phyloP scores from a whole-genome alignment of 2,888 invertebrate species.

The Smittia sp. region DNA sequence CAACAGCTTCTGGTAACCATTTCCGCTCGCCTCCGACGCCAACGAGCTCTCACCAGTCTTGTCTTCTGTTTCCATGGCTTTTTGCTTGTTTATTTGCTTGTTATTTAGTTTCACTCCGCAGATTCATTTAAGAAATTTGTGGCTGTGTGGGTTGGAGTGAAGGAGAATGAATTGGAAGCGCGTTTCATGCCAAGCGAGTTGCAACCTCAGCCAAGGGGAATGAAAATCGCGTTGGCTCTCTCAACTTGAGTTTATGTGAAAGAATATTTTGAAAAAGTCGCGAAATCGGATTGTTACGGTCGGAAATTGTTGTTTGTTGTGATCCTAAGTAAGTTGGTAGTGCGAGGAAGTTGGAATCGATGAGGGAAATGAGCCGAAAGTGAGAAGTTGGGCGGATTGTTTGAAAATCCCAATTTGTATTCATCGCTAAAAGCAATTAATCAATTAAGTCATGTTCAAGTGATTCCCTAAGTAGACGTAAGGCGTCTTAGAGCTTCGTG shows the following conservation, averaged over 20 bases:
- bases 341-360: not conserved
- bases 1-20: not conserved
- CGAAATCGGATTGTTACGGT: too few relatives aligned
- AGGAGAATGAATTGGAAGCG: too few relatives aligned
- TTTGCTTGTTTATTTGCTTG: too few relatives aligned
- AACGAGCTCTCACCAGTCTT: not conserved
- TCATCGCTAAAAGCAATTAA: slow-evolving; percentile 17
- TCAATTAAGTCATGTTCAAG: slow-evolving; percentile 33
- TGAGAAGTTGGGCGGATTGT: slow-evolving; percentile 3
- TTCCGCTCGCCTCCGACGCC: not conserved
- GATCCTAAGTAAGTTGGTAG: slow-evolving; percentile 15
- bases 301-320: not conserved
- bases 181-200: too few relatives aligned
- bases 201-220: too few relatives aligned
- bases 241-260: too few relatives aligned
- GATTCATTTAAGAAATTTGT: too few relatives aligned
- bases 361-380: not conserved
- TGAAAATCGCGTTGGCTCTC: too few relatives aligned
- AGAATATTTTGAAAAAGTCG: too few relatives aligned
- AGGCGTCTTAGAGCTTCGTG: not conserved
- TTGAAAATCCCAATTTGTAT: not conserved
- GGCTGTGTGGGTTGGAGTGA: too few relatives aligned
- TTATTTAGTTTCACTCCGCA: too few relatives aligned
- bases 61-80: not conserved
- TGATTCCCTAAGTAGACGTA: not conserved